Conservation (phyloP, 2,888 invertebrate genomes). For the Drosophila diplacantha region DNA sequence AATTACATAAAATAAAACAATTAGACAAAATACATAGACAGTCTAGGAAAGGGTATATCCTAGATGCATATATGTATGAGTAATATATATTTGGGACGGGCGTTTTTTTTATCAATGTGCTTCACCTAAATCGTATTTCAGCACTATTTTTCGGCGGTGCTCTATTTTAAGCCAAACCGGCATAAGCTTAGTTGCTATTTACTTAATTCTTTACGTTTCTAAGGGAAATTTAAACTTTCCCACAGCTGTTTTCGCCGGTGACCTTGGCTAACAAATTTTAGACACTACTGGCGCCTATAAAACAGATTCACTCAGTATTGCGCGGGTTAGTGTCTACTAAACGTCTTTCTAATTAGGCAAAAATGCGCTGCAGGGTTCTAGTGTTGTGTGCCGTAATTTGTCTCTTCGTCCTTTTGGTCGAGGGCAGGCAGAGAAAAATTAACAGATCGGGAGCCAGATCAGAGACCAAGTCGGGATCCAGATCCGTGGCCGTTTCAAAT, state of each 20-base stretch:
- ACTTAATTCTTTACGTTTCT: slow-evolving; percentile 3
- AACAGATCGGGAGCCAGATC: slow-evolving; percentile 1
- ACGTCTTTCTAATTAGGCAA: neutral
- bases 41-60: neutral
- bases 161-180: slow-evolving; percentile 8
- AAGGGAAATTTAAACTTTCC: slow-evolving; percentile 10
- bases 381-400: slow-evolving; percentile 23
- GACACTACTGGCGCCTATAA: slow-evolving; percentile 14
- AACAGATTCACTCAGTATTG: slow-evolving; percentile 2
- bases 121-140: neutral
- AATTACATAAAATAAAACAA: no score
- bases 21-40: no score
- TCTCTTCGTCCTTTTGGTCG: slow-evolving; percentile 15
- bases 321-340: slow-evolving; percentile 13
- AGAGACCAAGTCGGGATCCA: neutral
- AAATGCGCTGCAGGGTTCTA: slow-evolving; percentile 23
- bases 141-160: neutral
- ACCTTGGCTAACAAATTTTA: slow-evolving; percentile 14
- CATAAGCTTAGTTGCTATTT: slow-evolving; percentile 13
- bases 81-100: neutral
- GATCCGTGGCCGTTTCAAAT: slow-evolving; percentile 1
- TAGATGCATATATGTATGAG: neutral
- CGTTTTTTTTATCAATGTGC: neutral
- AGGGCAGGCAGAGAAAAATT: slow-evolving; percentile 14
- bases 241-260: slow-evolving; percentile 20